Evolutionary conservation across 2,888 invertebrate genomes (phyloP), one percentile per base, ranked within the genome.

Genomic region (Abrostola tripartita): DNA sequence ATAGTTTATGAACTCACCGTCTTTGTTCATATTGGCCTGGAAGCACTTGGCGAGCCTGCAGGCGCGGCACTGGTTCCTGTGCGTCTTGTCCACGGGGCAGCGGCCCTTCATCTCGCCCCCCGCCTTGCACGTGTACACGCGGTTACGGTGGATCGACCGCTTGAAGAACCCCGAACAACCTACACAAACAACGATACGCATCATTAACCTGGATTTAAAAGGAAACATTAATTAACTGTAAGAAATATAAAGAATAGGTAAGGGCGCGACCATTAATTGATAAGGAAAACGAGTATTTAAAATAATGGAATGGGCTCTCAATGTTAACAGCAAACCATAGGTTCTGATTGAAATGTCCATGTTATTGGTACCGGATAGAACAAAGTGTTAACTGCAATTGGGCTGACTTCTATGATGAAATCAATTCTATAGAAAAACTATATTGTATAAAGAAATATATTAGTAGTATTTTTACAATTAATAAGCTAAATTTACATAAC

Each of bases 121-220:
- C 7, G 98, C 99, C 93, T 99, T 99, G 94, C 99, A 99, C 36
- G 98, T 98, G 95, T 99, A 99, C 84, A 98, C 98, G 24, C 99
- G 96, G 93, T 99, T 99, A 61, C 98, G 96, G 90, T 99, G 98
- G 83, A 99, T 99, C 85, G 99, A 99, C 74, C 99, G 96, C 95
- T 99, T 98, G 95, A 98, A 98, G 95, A 98, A 98, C 49, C 98
- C 98, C 12, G 98, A 98, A 92, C 98, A 98, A 69, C 98, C 98
- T 98, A 90, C 6, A 53, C 0, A 56, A 55, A 62, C 9, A 58
- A 38, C n/a, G 49, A 42, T 49, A 54, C 10, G 24, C n/a, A 42
- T 65, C 50, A n/a, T 52, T n/a, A 24, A 50, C 10, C 41, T 24
- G 14, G 14, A 44, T 44, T 24, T 44, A 9, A 7, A 12, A 42